These are phyloP conservation scores for Halichoeres trimaculatus DNA, from an alignment of 2,113 vertebrate species.

Conservation along the genomic window DNA sequence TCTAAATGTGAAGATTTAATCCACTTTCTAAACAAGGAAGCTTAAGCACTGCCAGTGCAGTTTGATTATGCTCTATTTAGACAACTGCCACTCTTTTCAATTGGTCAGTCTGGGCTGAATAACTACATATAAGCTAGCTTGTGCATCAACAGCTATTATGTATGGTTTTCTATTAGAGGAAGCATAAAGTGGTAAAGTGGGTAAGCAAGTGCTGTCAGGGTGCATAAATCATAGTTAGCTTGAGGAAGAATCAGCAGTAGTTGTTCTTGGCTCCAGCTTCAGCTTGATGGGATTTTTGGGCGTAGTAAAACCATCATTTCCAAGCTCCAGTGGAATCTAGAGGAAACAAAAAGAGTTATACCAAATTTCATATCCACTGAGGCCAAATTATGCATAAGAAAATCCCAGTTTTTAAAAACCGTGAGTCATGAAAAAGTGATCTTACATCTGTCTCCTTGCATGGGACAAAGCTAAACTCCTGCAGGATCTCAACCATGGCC, in stretches of 20 bases:
- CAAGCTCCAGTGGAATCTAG: constrained; percentile 79
- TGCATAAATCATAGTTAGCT: constrained; percentile 4
- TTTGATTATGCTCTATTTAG: not conserved
- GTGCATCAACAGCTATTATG: not conserved
- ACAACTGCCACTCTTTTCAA: not conserved
- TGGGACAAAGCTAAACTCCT: constrained; percentile 78
- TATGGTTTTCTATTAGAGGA: too few relatives aligned
- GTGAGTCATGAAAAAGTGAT: not conserved
- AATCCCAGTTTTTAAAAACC: not conserved
- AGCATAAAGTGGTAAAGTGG: not conserved
- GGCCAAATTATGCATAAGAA: not conserved
- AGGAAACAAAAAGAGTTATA: not conserved
- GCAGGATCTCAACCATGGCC: constrained; percentile 70
- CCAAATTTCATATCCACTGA: not conserved
- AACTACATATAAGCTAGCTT: not conserved
- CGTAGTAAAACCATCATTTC: constrained; percentile 40
- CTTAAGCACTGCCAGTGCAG: too few relatives aligned
- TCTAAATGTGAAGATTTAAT: too few relatives aligned
- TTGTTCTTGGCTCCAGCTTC: constrained; percentile 74
- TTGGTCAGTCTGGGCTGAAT: not conserved
- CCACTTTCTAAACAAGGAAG: too few relatives aligned
- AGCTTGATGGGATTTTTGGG: constrained; percentile 79
- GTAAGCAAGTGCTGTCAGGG: not conserved
- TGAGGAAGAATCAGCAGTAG: not conserved
- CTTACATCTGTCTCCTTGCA: constrained; percentile 85